Evolutionary conservation across 2,113 vertebrate species (phyloP).

Genomic region (Lagopus leucura): DNA sequence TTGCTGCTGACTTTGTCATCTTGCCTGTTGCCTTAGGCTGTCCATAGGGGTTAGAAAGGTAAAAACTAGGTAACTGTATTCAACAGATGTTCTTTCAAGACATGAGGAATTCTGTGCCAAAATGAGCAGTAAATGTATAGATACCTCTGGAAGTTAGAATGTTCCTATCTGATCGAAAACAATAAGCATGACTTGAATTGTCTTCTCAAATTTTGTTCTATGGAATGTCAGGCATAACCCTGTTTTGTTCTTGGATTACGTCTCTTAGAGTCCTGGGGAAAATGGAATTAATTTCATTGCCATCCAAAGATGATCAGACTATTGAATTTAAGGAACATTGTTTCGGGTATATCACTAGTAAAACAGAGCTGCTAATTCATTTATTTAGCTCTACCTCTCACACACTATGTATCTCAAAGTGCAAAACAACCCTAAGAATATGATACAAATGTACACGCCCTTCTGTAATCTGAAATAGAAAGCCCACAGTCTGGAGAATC

Average conservation of each 20-base stretch:
- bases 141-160: neutral
- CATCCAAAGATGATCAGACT: neutral
- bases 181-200: neutral
- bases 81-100: neutral
- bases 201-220: neutral
- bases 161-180: neutral
- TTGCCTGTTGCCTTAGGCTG: neutral
- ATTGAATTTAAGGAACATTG: slow-evolving; percentile 32
- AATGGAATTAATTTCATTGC: neutral
- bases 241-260: neutral
- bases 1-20: neutral
- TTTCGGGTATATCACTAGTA: neutral
- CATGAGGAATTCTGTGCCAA: neutral
- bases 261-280: neutral
- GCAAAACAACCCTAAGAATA: slow-evolving; percentile 1
- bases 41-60: neutral
- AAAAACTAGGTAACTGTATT: neutral
- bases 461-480: slow-evolving; percentile 53
- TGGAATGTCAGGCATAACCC: neutral
- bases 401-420: neutral
- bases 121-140: neutral
- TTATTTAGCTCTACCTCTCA: neutral
- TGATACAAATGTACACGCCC: slow-evolving; percentile 25
- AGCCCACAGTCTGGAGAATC: slow-evolving; percentile 38
- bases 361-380: slow-evolving; percentile 38